Evolutionary conservation across 2,113 vertebrate genomes (phyloP), one percentile per base, ranked within the genome.

Genomic region (Etia nguti): DNA sequence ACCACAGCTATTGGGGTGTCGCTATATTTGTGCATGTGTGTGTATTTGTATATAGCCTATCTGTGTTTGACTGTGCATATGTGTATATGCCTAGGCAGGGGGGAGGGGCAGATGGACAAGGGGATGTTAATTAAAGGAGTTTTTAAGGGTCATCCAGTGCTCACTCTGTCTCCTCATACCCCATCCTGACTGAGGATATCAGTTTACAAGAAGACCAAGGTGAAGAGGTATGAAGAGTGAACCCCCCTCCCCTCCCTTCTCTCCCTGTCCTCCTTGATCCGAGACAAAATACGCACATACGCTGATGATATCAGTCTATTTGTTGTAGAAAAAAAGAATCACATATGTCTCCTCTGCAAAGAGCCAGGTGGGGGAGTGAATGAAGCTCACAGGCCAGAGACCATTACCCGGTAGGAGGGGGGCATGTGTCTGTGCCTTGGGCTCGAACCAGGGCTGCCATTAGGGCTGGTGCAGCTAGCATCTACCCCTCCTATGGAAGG

Each of bases 401-500:
- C 98, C 99, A 99, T 99, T 75, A 99, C 99, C 96, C 98, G 98
- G 95, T 99, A 99, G 92, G 99, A 98, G 41, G 99, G 98, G 0
- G 98, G 99, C 97, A 99, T 98, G 20, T 99, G 98, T 98, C 99
- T 98, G 97, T 99, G 99, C 95, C 97, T 97, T 59, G 98, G 99
- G 41, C 98, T 99, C 95, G 98, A 97, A 41, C 97, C 97, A 86
- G 98, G 98, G 96, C 98, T 99, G 75, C 97, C 97, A 0, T 97
- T 98, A 0, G 99, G 99, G 83, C 98, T 99, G 95, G 97, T 97
- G 86, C 98, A 99, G 96, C 98, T 99, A 90, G 98, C 98, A 5
- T 99, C 99, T 6, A 99, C 98, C 73, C 99, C 99, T 94, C 99
- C 99, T 95, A 99, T 99, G 96, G 99, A 99, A 2, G 99, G 99